Evolutionary conservation across 2,888 invertebrate species (phyloP).

Genomic region (Macrosoma leucophasiata): DNA sequence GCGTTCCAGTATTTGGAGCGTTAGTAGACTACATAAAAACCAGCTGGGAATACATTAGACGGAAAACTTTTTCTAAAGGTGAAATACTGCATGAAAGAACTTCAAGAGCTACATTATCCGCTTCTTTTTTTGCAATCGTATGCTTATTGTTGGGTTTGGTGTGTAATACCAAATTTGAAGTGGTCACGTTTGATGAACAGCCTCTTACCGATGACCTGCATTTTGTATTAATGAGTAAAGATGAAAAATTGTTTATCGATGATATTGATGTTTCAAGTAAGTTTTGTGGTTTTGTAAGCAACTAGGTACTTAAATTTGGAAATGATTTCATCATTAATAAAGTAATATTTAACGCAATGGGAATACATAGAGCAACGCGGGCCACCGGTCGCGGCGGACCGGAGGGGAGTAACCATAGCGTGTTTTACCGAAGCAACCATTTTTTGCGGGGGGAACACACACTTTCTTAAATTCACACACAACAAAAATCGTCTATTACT

Average conservation of each 20-base stretch:
- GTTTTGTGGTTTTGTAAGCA: conserved; percentile 32
- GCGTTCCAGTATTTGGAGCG: conserved; percentile 50
- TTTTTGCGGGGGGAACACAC: no score
- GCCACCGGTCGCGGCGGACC: no score
- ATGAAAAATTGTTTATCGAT: conserved; percentile 58
- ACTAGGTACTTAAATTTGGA: no score
- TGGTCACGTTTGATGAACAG: conserved; percentile 47
- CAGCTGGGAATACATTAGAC: conserved; percentile 43
- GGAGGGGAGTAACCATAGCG: no score
- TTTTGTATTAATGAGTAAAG: conserved; percentile 54
- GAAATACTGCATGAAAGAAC: conserved; percentile 43
- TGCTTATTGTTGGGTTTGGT: conserved; percentile 49
- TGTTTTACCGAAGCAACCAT: no score
- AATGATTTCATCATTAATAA: no score
- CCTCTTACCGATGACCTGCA: conserved; percentile 55
- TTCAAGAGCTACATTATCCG: conserved; percentile 39
- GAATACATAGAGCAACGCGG: no score
- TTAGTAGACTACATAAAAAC: conserved; percentile 55
- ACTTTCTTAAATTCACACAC: no score
- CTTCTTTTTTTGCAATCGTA: conserved; percentile 44
- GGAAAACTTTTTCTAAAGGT: conserved; percentile 40
- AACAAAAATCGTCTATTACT: no score
- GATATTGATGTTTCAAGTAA: conserved; percentile 60
- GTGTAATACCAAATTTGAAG: conserved; percentile 59
- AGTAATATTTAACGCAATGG: no score